Percentiles rank a stretch among this genome's conserved stretches.
phyloP scores from a whole-genome alignment of 2,797 vertebrate species.

The Eospalax fontanierii region DNA sequence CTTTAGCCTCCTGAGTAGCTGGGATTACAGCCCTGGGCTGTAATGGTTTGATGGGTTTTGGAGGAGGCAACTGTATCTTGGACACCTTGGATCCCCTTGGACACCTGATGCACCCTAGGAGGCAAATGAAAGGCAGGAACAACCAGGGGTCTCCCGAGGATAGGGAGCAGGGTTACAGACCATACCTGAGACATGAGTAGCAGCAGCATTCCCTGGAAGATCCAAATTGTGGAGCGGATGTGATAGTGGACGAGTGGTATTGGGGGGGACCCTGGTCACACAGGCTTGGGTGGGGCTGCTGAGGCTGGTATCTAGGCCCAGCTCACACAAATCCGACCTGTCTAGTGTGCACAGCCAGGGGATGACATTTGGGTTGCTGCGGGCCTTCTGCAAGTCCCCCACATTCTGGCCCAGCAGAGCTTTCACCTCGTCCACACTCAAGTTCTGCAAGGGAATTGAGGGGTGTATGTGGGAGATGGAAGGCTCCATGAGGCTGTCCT shows the following conservation, averaged over 20 bases:
- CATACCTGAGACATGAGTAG: constrained; percentile 59
- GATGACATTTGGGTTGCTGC: constrained; percentile 76
- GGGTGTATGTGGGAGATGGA: too few species aligned
- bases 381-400: constrained; percentile 76
- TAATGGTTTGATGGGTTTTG: not conserved
- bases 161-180: not conserved
- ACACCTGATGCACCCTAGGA: not conserved
- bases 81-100: too few species aligned
- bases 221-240: not conserved
- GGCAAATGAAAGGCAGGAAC: too few species aligned
- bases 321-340: constrained; percentile 82
- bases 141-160: not conserved
- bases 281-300: rapidly evolving
- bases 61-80: not conserved
- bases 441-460: constrained; percentile 78
- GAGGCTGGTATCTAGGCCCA: constrained; percentile 64
- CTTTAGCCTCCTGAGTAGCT: not conserved
- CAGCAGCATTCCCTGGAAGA: rapidly evolving
- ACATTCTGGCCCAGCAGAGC: constrained; percentile 86
- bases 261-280: not conserved
- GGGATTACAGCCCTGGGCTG: not conserved
- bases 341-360: constrained; percentile 83
- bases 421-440: constrained; percentile 80
- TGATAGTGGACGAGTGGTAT: rapidly evolving
- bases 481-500: not conserved